Evolutionary conservation across 2,797 vertebrate genomes (phyloP), one percentile per base, ranked within the genome.

Genomic region (Labeo calbasu): DNA sequence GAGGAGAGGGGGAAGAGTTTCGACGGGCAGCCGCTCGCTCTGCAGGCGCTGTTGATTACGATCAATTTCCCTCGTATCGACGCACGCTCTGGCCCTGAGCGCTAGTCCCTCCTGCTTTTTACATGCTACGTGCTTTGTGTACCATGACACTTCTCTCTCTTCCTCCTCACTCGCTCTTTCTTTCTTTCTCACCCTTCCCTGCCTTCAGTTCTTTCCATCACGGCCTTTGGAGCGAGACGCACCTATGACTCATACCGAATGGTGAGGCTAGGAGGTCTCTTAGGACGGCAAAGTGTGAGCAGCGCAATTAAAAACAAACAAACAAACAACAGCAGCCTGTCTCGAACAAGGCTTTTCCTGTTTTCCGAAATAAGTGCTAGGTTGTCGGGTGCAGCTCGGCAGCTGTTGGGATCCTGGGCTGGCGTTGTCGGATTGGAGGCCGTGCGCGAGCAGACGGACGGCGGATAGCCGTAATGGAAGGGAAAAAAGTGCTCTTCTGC

Each of bases 41-140:
- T 93, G 94, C 94, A 94, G 94, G 86, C 94, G 93, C 93, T 94
- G 92, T 92, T 95, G 95, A 95, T 95, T 95, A 94, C 94, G 92
- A 95, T 95, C 95, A 95, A 95, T 95, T 95, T 95, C 94, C 93
- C 91, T 89, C 91, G 88, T 95, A 95, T 95, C 91, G 94, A 95
- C 94, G 92, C 93, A 93, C 93, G 93, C 92, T 89, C 92, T 91
- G 93, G 93, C 94, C 93, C 94, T 93, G 92, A 95, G 94, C 94
- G 92, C 92, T 92, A 88, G 91, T 93, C 93, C 90, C 93, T 90
- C 90, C 92, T 93, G 92, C 94, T 91, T 92, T 95, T 94, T 93
- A 94, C 94, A 93, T 92, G 94, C 89, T 94, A 94, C 93, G 93
- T 95, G 95, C 95, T 94, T 93, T 94, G 95, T 94, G 93, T 94